Conservation (phyloP, 2,113 vertebrate genomes). For the Calypte anna region DNA sequence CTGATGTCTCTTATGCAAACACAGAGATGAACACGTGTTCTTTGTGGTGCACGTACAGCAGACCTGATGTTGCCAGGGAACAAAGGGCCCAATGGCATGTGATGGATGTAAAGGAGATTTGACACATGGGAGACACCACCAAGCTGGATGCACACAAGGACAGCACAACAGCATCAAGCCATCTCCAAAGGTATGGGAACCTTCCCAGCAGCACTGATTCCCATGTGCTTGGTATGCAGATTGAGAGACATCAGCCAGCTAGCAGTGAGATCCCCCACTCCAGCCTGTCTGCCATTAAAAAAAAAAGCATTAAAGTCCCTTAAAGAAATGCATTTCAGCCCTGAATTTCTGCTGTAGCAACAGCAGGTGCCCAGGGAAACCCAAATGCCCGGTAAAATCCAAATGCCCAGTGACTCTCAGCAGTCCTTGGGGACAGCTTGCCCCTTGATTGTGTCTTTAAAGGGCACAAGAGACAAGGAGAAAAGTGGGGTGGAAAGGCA, state of each 20-base stretch:
- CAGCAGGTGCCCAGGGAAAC: background rate
- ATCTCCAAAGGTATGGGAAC: background rate
- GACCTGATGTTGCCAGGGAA: background rate
- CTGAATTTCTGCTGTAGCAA: background rate
- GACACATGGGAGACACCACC: fast-evolving
- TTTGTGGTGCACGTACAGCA: background rate
- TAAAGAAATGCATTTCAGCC: background rate
- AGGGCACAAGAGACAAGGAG: background rate
- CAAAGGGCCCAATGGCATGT: fast-evolving
- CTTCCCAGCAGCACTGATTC: background rate
- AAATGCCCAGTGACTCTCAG: background rate
- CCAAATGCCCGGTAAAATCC: background rate
- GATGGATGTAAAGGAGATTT: background rate
- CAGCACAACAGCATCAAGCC: background rate
- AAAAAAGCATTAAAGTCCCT: background rate
- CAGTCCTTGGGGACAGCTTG: background rate
- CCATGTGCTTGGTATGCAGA: background rate
- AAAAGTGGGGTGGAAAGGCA: background rate
- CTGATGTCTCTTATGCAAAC: background rate
- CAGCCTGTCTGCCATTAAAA: background rate
- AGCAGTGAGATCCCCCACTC: background rate
- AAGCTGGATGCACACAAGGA: fast-evolving
- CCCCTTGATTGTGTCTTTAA: background rate
- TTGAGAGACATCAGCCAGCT: background rate
- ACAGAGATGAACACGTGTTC: fast-evolving